A percentile compares a stretch with the other conserved stretches of the same genome.
Conservation (phyloP, 2,113 vertebrate species). For the Chrysemys picta region DNA sequence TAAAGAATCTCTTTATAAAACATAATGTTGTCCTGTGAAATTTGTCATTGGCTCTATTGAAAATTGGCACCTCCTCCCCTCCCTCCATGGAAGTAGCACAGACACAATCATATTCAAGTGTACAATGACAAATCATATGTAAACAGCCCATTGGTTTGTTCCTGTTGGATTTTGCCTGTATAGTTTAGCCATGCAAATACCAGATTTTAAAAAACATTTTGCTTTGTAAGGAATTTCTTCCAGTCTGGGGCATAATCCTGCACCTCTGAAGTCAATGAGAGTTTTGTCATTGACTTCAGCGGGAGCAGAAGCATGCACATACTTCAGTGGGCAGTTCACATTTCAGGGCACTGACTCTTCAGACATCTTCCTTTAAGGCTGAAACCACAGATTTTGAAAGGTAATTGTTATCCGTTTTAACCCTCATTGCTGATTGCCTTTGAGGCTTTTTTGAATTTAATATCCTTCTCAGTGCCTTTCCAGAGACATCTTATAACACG, state of each 20-base stretch:
- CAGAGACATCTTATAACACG: not conserved
- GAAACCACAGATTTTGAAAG: not conserved
- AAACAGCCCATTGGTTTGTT: not conserved
- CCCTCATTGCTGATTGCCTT: not conserved
- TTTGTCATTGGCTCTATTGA: not conserved
- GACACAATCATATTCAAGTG: not conserved
- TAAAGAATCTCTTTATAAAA: not conserved
- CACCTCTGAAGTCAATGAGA: not conserved
- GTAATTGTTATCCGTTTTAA: slow-evolving; percentile 23
- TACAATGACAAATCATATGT: not conserved
- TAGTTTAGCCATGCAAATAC: not conserved
- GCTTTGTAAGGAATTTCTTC: not conserved
- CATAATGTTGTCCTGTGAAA: not conserved
- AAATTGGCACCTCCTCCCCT: not conserved
- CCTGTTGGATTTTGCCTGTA: not conserved
- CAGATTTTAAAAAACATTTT: not conserved
- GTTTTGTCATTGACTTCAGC: not conserved
- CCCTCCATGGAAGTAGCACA: not conserved
- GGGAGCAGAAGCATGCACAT: not conserved
- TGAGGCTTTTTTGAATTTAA: not conserved
- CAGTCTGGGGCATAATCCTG: not conserved
- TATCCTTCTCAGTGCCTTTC: not conserved
- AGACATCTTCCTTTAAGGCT: not conserved
- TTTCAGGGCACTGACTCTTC: not conserved
- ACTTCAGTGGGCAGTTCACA: not conserved